Evolutionary conservation across 2,888 invertebrate genomes (phyloP), one percentile per base, ranked within the genome.

Genomic region (Rhagonycha fulva): DNA sequence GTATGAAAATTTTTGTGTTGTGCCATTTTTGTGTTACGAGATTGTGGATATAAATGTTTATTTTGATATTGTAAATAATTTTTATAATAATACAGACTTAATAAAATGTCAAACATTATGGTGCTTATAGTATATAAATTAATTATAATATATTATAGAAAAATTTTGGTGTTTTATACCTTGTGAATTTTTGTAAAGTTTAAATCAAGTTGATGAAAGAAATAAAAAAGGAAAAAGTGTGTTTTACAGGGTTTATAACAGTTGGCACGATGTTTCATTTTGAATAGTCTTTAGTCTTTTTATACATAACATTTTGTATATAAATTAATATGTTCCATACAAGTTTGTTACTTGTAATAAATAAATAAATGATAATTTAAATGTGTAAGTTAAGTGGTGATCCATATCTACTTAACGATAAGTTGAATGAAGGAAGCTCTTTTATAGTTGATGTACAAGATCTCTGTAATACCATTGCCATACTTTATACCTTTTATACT

Each of bases 391-490:
- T 74, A 72, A 26, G 63, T 62, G 62, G 23, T 19, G 11, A 62
- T 62, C 62, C 68, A 71, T 71, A 71, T 76, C 71, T 76, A 76
- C 68, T 76, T 76, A 76, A 73, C 60, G 23, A 60, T 76, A 76
- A 76, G 71, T 69, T 12, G 68, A 68, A n/a, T 4, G 19, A 19
- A 7, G 47, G 47, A 71, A 26, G 62, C 69, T 71, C 63, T 74
- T 77, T 77, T 77, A 67, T 78, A 68, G 68, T 70, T 60, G 71
- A 71, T 77, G 68, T 76, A 74, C 71, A 82, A 84, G 87, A 87
- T 87, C 86, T 87, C 87, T 85, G 84, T 83, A 85, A 87, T 86
- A 85, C 86, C 86, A 86, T 85, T 85, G 85, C 83, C 82, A 81
- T 79, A 81, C 80, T 82, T 81, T 75, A 74, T 78, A 78, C 68